Percentiles rank a stretch among this genome's conserved stretches.
phyloP scores from a whole-genome alignment of 1,140 invertebrate species.

The Rhyzopertha dominica region DNA sequence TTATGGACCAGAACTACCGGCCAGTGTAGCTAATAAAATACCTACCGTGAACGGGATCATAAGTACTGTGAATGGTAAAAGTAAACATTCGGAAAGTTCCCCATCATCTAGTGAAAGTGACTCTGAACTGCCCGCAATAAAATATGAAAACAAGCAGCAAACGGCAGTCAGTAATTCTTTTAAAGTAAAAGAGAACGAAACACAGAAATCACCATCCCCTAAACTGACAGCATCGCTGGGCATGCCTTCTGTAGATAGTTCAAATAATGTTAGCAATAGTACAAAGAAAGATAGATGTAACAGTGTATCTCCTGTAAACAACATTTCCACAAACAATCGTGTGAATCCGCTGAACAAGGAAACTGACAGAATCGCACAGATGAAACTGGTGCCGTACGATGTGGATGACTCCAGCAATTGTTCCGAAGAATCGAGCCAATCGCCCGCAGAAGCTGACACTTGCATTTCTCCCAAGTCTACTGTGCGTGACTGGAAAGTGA shows the following conservation, averaged over 20 bases:
- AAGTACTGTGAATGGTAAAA: slow-evolving; percentile 20
- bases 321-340: too few species aligned
- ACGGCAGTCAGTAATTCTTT: slow-evolving; percentile 3
- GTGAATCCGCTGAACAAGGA: too few species aligned
- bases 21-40: slow-evolving; percentile 15
- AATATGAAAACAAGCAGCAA: too few species aligned
- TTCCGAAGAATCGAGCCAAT: slow-evolving; percentile 34
- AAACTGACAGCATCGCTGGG: too few species aligned
- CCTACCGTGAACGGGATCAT: neutral
- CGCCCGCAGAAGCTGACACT: slow-evolving; percentile 14
- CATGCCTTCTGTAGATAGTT: too few species aligned
- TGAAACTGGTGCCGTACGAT: slow-evolving; percentile 42
- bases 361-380: too few species aligned
- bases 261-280: too few species aligned
- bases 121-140: slow-evolving; percentile 7
- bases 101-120: slow-evolving; percentile 23
- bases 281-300: too few species aligned
- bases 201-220: neutral
- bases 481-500: slow-evolving; percentile 50
- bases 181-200: neutral
- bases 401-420: slow-evolving; percentile 32
- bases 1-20: slow-evolving; percentile 39
- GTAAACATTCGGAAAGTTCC: slow-evolving; percentile 14
- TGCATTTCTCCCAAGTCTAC: slow-evolving; percentile 47
- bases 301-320: too few species aligned